Conservation (phyloP, 2,888 invertebrate species). For the Drosophila infuscata region DNA sequence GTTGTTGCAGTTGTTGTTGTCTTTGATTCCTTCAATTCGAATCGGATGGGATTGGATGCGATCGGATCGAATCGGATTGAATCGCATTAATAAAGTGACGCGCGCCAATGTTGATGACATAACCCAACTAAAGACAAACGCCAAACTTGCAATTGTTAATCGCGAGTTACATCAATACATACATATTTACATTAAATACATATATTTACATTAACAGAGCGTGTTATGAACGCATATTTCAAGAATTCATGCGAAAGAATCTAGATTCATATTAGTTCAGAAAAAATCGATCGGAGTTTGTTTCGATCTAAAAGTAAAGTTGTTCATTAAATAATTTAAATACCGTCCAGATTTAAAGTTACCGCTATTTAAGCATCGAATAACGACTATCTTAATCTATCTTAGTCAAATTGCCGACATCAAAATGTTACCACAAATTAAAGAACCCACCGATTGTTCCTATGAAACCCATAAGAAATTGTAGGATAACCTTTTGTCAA, state of each 20-base stretch:
- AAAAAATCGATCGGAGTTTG: no score
- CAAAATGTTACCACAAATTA: not conserved
- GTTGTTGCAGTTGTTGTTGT: conserved; percentile 32
- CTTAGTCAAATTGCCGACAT: not conserved
- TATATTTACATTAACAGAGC: no score
- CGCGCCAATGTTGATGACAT: conserved; percentile 45
- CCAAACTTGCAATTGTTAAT: conserved; percentile 2
- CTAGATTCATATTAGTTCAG: no score
- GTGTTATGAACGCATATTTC: no score
- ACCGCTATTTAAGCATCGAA: not conserved
- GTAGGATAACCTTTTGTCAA: not conserved
- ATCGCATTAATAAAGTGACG: conserved; percentile 18
- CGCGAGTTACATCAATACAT: not conserved
- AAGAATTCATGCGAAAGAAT: no score
- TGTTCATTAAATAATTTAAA: no score
- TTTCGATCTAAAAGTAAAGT: no score
- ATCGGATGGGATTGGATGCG: conserved; percentile 24
- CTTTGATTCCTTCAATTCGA: conserved; percentile 32
- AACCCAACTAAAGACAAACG: conserved; percentile 29
- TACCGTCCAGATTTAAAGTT: no score
- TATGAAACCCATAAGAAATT: not conserved
- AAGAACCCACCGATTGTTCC: not conserved
- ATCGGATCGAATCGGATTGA: conserved; percentile 20
- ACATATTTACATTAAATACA: not conserved
- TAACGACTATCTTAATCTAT: not conserved